These are phyloP conservation scores for Aphodius granarius DNA, from an alignment of 2,888 invertebrate species.

Conservation along the genomic window DNA sequence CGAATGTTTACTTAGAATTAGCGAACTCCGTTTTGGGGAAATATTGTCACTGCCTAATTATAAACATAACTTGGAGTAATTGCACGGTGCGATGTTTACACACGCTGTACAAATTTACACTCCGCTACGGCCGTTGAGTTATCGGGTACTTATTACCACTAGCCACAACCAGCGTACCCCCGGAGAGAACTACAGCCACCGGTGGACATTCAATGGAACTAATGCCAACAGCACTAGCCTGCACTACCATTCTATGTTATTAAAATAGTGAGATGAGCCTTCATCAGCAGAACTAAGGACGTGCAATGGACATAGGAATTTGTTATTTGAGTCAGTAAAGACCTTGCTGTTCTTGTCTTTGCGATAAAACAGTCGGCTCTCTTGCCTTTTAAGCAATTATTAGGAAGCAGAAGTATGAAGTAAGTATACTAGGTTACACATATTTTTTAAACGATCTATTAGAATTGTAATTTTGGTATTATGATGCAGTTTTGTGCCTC, in stretches of 20 bases:
- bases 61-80: conserved; percentile 53
- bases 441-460: too few species aligned
- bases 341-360: too few species aligned
- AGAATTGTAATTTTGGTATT: too few species aligned
- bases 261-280: not conserved
- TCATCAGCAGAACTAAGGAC: not conserved
- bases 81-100: conserved; percentile 51
- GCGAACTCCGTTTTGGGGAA: conserved; percentile 51
- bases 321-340: too few species aligned
- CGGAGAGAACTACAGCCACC: not conserved
- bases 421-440: too few species aligned
- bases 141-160: conserved; percentile 44
- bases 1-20: conserved; percentile 51
- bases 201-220: not conserved
- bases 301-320: too few species aligned
- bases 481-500: not conserved
- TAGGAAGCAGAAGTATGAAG: too few species aligned
- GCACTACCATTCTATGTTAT: not conserved
- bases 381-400: too few species aligned
- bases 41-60: conserved; percentile 54
- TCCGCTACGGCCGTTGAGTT: conserved; percentile 47
- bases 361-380: too few species aligned
- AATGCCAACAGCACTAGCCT: not conserved
- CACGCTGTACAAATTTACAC: conserved; percentile 51
- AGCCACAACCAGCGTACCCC: not conserved